phyloP scores from a whole-genome alignment of 2,113 vertebrate species.

The Stercorarius parasiticus region DNA sequence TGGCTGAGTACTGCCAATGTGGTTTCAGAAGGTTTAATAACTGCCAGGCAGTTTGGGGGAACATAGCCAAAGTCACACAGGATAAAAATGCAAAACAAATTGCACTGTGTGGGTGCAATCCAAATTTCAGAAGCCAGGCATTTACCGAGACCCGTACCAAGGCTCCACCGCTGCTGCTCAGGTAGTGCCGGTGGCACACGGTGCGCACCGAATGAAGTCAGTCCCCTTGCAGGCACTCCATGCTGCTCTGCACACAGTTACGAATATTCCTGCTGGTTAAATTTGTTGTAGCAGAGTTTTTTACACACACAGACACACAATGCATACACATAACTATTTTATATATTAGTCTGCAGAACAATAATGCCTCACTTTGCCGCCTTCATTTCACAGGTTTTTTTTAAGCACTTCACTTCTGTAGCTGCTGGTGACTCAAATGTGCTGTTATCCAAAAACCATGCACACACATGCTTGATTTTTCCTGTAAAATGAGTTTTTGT shows the following conservation, averaged over 20 bases:
- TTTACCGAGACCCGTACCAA: neutral
- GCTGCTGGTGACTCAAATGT: neutral
- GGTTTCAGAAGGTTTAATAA: neutral
- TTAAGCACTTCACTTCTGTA: neutral
- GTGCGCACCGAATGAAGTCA: rapidly evolving
- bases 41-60: neutral
- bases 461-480: rapidly evolving
- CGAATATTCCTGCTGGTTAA: neutral
- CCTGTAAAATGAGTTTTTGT: neutral
- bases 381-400: neutral
- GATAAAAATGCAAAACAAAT: neutral
- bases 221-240: neutral
- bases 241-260: rapidly evolving
- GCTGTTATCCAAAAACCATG: neutral
- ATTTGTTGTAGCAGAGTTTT: neutral
- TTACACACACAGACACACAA: neutral
- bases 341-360: neutral
- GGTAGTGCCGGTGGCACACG: rapidly evolving
- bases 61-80: rapidly evolving
- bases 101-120: neutral
- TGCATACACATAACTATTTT: neutral
- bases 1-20: rapidly evolving
- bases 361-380: neutral
- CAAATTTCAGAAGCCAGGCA: neutral
- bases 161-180: neutral